These are phyloP conservation scores for Oryzias celebensis DNA, from an alignment of 2,113 vertebrate genomes.

Conservation along the genomic window DNA sequence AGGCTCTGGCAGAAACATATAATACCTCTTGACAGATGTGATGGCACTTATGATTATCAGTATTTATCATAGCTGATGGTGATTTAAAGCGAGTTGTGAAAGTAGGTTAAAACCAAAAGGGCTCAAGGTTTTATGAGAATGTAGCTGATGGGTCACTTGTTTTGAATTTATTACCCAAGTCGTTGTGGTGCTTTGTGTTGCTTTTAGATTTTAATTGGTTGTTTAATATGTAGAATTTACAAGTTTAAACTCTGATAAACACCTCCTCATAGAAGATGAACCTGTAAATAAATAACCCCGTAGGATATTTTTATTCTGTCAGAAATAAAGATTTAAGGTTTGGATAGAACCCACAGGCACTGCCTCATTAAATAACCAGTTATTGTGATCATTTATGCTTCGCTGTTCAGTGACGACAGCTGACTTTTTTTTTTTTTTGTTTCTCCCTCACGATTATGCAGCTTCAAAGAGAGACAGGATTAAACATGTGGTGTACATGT, in stretches of 20 bases:
- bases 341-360: neutral
- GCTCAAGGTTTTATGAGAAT: slow-evolving; percentile 32
- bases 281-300: slow-evolving; percentile 2
- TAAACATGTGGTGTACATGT: slow-evolving; percentile 10
- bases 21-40: slow-evolving; percentile 1
- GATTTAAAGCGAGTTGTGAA: slow-evolving; percentile 34
- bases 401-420: too few relatives aligned
- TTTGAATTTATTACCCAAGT: slow-evolving; percentile 32
- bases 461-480: slow-evolving; percentile 2
- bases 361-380: neutral
- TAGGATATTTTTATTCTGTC: neutral
- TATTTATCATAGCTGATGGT: slow-evolving; percentile 25
- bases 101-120: slow-evolving; percentile 31
- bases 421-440: neutral
- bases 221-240: slow-evolving; percentile 26
- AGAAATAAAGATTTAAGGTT: neutral
- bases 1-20: neutral
- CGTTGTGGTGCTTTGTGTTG: slow-evolving; percentile 6
- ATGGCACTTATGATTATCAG: slow-evolving; percentile 14
- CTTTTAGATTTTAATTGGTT: slow-evolving; percentile 19
- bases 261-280: slow-evolving; percentile 15
- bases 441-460: neutral
- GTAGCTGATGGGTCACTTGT: slow-evolving; percentile 30
- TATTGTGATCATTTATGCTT: neutral
- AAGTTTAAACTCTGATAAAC: slow-evolving; percentile 15